Evolutionary conservation across 2,797 vertebrate genomes (phyloP).

Genomic region (Vultur gryphus): DNA sequence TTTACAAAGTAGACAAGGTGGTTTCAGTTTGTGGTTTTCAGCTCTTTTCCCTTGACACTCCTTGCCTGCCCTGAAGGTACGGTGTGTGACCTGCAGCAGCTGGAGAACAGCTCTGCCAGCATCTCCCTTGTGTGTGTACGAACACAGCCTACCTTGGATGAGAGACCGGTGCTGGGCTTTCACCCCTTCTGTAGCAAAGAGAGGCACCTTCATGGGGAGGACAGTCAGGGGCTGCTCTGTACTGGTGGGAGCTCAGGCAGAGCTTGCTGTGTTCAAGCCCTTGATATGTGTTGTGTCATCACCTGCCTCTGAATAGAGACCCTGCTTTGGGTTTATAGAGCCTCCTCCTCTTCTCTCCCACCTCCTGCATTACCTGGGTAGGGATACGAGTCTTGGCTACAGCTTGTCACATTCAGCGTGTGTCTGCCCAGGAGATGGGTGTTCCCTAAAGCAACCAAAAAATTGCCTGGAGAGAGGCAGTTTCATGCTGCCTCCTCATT

Average conservation of each 20-base stretch:
- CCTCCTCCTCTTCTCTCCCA: background rate
- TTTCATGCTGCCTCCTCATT: background rate
- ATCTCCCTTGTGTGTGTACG: accelerated
- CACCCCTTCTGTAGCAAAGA: background rate
- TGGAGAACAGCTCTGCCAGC: background rate
- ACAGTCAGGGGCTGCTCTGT: background rate
- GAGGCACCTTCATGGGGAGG: background rate
- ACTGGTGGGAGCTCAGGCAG: background rate
- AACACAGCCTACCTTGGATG: background rate
- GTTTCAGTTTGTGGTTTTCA: background rate
- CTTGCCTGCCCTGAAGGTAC: background rate
- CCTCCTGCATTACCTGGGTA: background rate
- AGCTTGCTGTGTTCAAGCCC: accelerated
- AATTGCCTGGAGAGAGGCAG: background rate
- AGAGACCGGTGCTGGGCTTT: background rate
- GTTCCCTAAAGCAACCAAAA: background rate
- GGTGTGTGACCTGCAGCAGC: background rate
- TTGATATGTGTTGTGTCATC: background rate
- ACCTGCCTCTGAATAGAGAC: background rate
- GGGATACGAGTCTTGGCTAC: background rate
- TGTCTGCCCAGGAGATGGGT: background rate
- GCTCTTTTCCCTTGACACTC: background rate
- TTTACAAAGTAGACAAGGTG: background rate
- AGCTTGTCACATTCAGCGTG: background rate
- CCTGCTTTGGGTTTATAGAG: background rate